Evolutionary conservation across 2,797 vertebrate species (phyloP), one percentile per base, ranked within the genome.

Genomic region (Mastacembelus armatus): DNA sequence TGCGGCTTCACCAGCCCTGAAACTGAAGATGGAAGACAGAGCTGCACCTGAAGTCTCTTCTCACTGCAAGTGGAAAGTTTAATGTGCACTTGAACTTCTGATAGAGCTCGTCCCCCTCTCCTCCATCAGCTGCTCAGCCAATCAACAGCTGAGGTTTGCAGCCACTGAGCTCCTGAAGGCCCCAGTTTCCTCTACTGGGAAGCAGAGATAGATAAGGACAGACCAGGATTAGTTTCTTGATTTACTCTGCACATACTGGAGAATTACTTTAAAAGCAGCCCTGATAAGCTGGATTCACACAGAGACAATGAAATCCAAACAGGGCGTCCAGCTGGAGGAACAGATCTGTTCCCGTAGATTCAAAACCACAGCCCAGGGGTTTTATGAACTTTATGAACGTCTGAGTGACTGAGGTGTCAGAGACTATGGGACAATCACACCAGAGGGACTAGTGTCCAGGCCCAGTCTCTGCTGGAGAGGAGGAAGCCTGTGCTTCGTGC

Each of bases 21-120:
- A 89, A 88, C 78, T 50, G 36, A 79, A 88, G 84, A 77, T 1
- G 32, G 26, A 74, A 50, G 68, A 72, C 35, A 40, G 36, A 39
- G 62, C 69, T 30, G 22, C 54, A 21, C 49, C 65, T 71, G 22
- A 66, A 73, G 65, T 50, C 49, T 66, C 45, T 67, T 5, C 52
- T 71, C 27, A 64, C 16, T 61, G 60, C 42, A 7, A 55, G 48
- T 50, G 84, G 71, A 84, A 79, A 81, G 55, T 86, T 74, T 47
- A 50, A 73, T 33, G 74, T 62, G 57, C 29, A 36, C 66, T 75
- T 77, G 50, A 83, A 83, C 72, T 76, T 70, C 32, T 7, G 35
- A 45, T 60, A 58, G 22, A 2, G 10, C 33, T 55, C 62, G 58
- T 22, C 45, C 61, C 24, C n/a, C 5, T 9, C 22, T 22, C 59